A percentile compares a stretch with the other conserved stretches of the same genome.
phyloP scores from a whole-genome alignment of 2,113 vertebrate species.

The Stegostoma tigrinum region DNA sequence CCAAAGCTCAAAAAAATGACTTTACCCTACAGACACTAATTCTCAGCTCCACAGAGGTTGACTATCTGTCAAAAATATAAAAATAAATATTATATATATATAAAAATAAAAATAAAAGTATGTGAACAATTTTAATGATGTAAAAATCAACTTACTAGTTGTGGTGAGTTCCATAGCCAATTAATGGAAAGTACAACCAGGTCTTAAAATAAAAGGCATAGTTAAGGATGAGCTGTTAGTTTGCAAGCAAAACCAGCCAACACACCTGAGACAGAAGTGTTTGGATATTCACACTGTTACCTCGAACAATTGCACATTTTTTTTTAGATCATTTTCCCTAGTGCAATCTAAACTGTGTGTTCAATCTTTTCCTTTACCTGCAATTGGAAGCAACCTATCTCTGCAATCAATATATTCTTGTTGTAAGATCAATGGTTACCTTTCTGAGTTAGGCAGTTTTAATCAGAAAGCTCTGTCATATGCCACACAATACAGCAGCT shows the following conservation, averaged over 20 bases:
- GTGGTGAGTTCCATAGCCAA: not conserved
- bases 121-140: not conserved
- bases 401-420: not conserved
- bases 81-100: too few relatives aligned
- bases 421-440: not conserved
- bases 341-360: not conserved
- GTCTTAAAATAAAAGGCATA: not conserved
- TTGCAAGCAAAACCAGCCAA: not conserved
- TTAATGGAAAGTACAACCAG: not conserved
- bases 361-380: not conserved
- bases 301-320: not conserved
- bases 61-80: not conserved
- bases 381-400: not conserved
- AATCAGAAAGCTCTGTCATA: not conserved
- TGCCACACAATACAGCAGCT: not conserved
- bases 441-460: not conserved
- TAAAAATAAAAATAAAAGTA: too few relatives aligned
- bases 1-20: not conserved
- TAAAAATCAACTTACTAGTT: not conserved
- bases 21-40: not conserved
- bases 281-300: too few relatives aligned
- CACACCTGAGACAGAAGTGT: not conserved
- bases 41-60: not conserved
- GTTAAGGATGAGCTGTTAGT: not conserved
- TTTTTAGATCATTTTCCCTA: not conserved